Percentiles rank a stretch among this genome's conserved stretches.
Evolutionary conservation across 2,113 vertebrate genomes (phyloP).

Genomic region (Desmodus rotundus): DNA sequence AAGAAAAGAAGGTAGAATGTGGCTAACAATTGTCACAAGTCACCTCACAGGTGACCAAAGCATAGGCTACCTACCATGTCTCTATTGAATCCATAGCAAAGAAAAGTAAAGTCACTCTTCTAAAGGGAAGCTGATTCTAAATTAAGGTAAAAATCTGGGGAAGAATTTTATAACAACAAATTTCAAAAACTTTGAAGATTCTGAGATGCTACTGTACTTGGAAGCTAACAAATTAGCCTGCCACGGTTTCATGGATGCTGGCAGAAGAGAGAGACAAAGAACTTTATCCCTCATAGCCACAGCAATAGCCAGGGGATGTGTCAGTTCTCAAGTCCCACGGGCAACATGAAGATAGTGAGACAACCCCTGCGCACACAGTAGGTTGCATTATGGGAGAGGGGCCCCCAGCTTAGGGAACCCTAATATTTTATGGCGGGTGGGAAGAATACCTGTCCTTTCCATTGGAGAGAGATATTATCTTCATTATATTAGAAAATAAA

Average conservation of each 20-base stretch:
- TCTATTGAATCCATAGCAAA: neutral
- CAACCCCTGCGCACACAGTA: neutral
- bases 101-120: neutral
- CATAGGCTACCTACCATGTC: neutral
- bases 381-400: neutral
- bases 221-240: neutral
- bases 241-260: neutral
- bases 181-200: neutral
- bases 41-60: neutral
- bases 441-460: neutral
- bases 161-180: neutral
- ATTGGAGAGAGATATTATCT: neutral
- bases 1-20: neutral
- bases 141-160: neutral
- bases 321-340: neutral
- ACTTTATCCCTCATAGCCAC: neutral
- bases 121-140: constrained; percentile 10
- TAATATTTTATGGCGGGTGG: neutral
- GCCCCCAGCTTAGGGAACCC: neutral
- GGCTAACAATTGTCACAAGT: neutral
- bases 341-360: neutral
- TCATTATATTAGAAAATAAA: neutral
- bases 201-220: neutral
- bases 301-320: neutral
- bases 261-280: neutral